Conservation (phyloP, 1,140 invertebrate genomes). For the Pantala flavescens region DNA sequence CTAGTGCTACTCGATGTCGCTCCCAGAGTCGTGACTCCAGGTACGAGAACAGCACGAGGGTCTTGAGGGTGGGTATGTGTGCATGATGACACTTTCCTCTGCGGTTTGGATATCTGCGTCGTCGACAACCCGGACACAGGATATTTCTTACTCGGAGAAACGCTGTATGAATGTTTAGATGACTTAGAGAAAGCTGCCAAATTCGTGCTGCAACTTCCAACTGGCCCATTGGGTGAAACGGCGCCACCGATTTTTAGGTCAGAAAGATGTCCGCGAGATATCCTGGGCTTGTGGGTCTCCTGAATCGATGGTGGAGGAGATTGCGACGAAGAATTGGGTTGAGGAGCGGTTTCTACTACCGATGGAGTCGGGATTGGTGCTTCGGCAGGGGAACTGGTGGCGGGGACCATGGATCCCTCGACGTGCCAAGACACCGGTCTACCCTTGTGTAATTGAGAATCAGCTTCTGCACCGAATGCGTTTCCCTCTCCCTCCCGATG, state of each 20-base stretch:
- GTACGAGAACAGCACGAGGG: neutral
- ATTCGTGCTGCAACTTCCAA: neutral
- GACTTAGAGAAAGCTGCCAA: neutral
- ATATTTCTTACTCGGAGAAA: conserved; percentile 40
- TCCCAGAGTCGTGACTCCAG: neutral
- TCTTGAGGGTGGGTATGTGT: conserved; percentile 12
- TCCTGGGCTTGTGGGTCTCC: neutral
- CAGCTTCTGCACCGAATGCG: neutral
- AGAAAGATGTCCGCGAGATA: neutral
- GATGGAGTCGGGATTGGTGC: neutral
- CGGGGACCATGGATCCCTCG: conserved; percentile 15
- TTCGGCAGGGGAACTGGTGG: neutral
- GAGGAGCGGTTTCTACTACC: no score
- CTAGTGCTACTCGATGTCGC: neutral
- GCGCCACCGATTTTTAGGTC: neutral
- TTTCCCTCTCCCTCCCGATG: conserved; percentile 16
- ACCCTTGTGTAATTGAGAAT: neutral
- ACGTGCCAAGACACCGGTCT: conserved; percentile 26
- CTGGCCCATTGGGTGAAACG: neutral
- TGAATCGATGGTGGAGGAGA: neutral
- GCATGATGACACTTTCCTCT: conserved; percentile 32
- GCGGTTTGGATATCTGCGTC: conserved; percentile 44
- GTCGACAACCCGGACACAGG: conserved; percentile 50
- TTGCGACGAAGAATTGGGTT: no score
- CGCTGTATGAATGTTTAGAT: neutral